These are phyloP conservation scores for Minunthozetes semirufus DNA, from an alignment of 2,888 invertebrate species.

Conservation along the genomic window DNA sequence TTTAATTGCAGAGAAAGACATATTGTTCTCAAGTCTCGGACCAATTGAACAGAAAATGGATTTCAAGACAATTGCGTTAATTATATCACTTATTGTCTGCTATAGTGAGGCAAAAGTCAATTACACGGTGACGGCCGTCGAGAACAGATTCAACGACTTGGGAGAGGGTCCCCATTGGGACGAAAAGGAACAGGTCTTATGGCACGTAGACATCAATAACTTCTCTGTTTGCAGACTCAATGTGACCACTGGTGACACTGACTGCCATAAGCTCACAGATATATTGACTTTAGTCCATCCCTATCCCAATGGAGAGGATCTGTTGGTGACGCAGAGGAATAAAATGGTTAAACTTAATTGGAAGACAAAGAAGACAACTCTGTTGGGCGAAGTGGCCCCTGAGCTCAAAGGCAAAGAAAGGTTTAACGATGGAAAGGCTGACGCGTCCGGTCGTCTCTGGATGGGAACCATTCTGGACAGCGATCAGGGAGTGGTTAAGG, in stretches of 20 bases:
- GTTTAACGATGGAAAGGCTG: conserved; percentile 72
- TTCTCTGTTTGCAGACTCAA: conserved; percentile 38
- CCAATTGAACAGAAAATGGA: neutral
- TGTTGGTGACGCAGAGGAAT: conserved; percentile 38
- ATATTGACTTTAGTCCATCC: conserved; percentile 41
- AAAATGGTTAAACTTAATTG: conserved; percentile 38
- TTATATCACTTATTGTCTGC: neutral
- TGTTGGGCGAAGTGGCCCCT: conserved; percentile 5
- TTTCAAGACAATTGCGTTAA: neutral
- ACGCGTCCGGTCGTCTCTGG: conserved; percentile 65
- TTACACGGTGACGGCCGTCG: neutral
- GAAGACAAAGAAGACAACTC: conserved; percentile 34
- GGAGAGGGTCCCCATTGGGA: conserved; percentile 44
- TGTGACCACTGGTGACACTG: conserved; percentile 14
- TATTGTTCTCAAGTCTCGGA: neutral
- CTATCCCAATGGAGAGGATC: conserved; percentile 33
- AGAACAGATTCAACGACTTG: conserved; percentile 26
- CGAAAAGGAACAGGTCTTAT: conserved; percentile 38
- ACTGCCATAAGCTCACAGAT: conserved; percentile 40
- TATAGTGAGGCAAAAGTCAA: neutral
- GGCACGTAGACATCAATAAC: conserved; percentile 42
- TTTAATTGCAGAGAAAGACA: too few relatives aligned
- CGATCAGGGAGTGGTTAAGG: neutral
- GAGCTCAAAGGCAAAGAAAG: conserved; percentile 47
- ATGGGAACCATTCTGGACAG: conserved; percentile 54